Base-by-base conservation (phyloP, 2,797 vertebrate genomes). In the Melanotaenia trifasciata region DNA sequence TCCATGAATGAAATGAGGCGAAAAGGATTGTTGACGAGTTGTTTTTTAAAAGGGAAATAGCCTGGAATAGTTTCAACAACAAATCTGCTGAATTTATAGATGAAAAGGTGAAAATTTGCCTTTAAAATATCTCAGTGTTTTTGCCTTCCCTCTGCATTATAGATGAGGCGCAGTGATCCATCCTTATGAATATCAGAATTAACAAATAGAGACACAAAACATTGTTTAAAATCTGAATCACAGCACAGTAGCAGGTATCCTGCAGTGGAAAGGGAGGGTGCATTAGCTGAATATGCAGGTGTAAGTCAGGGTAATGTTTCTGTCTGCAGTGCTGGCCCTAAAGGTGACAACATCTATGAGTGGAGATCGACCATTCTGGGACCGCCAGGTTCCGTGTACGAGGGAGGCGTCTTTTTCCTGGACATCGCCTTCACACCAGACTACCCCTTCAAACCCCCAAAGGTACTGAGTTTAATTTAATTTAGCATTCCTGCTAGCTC, bases 381-480 rank as follows among this genome's bases (percentile, higher is more conserved):
- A 84, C 97, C 97, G 26, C 97, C 97, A 4, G 97, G 97, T 62
- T 98, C 97, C n/a, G 96, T 98, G 71, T 98, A 98, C 26, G 97
- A 98, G 78, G 97, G 97, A 72, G 97, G 97, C 0, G 97, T 98
- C 61, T 98, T 98, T 93, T 98, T 98, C 90, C 94, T 98, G 76
- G 97, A 98, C 86, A 98, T 98, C 82, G 96, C 96, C 80, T 98
- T 98, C 89, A 97, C 96, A 36, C 96, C 97, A 13, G 97, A 98
- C 90, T 98, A 98, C 90, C 97, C 97, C 69, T 98, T 98, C 92
- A 98, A 98, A 90, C 97, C 97, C 90, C 97, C 97, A 86, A 98
- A 98, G 96, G 97, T 98, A 95, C 93, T 3, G 22, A 20, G 45
- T 20, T 20, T 6, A 20, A n/a, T 36, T 36, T 11, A 40, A 2